A percentile compares a stretch with the other conserved stretches of the same genome.
Evolutionary conservation across 1,140 invertebrate genomes (phyloP).

Genomic region (Vanessa tameamea): DNA sequence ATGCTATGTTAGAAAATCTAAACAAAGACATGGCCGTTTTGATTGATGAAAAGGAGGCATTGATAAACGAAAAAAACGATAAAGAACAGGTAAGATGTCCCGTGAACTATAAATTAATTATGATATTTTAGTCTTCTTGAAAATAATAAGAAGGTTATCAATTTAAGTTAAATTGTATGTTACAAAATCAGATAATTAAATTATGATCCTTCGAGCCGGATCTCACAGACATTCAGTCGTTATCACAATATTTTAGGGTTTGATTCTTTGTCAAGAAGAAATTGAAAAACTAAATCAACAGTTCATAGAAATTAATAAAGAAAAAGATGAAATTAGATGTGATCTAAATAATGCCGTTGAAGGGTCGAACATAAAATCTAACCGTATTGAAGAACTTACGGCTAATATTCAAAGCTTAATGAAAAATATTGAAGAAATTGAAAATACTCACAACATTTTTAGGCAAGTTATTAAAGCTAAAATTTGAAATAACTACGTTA

Average conservation of each 20-base stretch:
- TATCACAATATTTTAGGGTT: slow-evolving; percentile 22
- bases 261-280: slow-evolving; percentile 34
- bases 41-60: slow-evolving; percentile 31
- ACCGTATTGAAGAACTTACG: slow-evolving; percentile 30
- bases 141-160: too few species aligned
- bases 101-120: neutral
- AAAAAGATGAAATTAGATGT: slow-evolving; percentile 25
- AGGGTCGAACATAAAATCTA: slow-evolving; percentile 25
- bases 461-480: slow-evolving; percentile 28
- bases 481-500: neutral
- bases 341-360: slow-evolving; percentile 26
- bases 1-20: slow-evolving; percentile 21
- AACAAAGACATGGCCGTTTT: slow-evolving; percentile 30
- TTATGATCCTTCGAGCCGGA: neutral
- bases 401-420: slow-evolving; percentile 22
- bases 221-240: neutral
- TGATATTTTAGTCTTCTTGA: neutral
- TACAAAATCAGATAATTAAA: neutral
- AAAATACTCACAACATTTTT: slow-evolving; percentile 35
- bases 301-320: slow-evolving; percentile 21
- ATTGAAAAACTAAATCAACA: slow-evolving; percentile 32
- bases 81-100: slow-evolving; percentile 24
- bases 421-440: slow-evolving; percentile 33
- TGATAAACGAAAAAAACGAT: slow-evolving; percentile 15
- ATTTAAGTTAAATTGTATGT: too few species aligned